Evolutionary conservation across 2,797 vertebrate species (phyloP), one percentile per base, ranked within the genome.

Genomic region (Pterois miles): DNA sequence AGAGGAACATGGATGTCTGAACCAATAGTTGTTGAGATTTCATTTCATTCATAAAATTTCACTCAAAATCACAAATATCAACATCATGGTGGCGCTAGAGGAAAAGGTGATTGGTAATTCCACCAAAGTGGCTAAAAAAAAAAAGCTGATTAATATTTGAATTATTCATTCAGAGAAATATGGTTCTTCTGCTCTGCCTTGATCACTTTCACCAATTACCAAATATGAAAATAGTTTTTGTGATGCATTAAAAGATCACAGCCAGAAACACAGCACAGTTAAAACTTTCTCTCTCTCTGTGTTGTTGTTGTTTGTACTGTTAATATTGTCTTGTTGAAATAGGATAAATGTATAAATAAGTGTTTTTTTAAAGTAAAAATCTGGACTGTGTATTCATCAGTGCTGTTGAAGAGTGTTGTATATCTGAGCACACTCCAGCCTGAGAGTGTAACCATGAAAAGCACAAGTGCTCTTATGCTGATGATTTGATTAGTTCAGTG

Each of bases 391-490:
- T 36, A 23, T 36, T 78, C 34, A 43, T 63, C 20, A 14, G 68
- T 58, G 59, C 20, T 50, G 34, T 40, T 59, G 23, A 65, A 40
- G 31, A 56, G 36, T 72, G 70, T 27, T 14, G 8, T 33, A 62
- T 69, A 62, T 69, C 1, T 5, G 43, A 70, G 50, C 4, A 16
- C 65, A 25, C 63, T 85, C 20, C 34, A 67, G 38, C 12, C 22
- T 40, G 66, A 63, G 31, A 23, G 50, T 54, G 50, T 53, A 36
- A 38, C 59, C 58, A 58, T 67, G 34, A 25, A 69, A 53, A 70
- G 40, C 60, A 73, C 46, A 76, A 83, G 77, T 66, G 40, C 65
- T 64, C 22, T 57, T 52, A 50, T 50, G 16, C 64, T 50, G 62
- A 74, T 78, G 23, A 57, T 67, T 65, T 68, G 6, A 65, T 52